Evolutionary conservation across 2,888 invertebrate genomes (phyloP).

Genomic region (Ferdinandea cuprea): DNA sequence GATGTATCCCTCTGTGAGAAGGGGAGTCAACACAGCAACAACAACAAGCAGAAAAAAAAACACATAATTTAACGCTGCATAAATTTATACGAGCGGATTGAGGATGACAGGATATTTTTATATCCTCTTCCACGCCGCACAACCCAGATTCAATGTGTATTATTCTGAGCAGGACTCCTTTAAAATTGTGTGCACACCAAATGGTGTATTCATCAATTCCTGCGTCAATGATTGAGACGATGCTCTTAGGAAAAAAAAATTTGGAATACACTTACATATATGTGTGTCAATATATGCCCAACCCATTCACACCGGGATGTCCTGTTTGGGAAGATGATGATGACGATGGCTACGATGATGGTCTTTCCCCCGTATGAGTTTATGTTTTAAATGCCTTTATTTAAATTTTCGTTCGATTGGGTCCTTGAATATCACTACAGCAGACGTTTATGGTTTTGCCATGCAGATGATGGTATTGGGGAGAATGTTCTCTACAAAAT

Average conservation of each 20-base stretch:
- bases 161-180: slow-evolving; percentile 17
- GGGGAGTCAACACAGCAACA: background rate
- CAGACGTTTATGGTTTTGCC: slow-evolving; percentile 4
- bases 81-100: slow-evolving; percentile 71
- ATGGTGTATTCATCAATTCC: slow-evolving; percentile 50
- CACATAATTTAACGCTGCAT: slow-evolving; percentile 73
- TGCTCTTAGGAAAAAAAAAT: slow-evolving; percentile 4
- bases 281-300: background rate
- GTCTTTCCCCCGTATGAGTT: background rate
- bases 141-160: background rate
- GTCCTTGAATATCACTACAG: background rate
- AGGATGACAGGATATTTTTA: slow-evolving; percentile 62
- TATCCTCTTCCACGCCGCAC: slow-evolving; percentile 20
- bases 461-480: background rate
- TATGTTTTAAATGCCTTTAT: slow-evolving; percentile 18
- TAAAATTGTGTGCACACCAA: slow-evolving; percentile 28
- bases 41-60: slow-evolving; percentile 27
- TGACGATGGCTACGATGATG: background rate
- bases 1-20: slow-evolving; percentile 6
- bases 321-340: background rate
- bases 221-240: slow-evolving; percentile 29
- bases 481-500: background rate
- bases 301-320: background rate
- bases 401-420: background rate
- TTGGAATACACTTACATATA: slow-evolving; percentile 25